These are phyloP conservation scores for Enteromius unitaeniatus DNA, from an alignment of 2,797 vertebrate species.

Conservation along the genomic window DNA sequence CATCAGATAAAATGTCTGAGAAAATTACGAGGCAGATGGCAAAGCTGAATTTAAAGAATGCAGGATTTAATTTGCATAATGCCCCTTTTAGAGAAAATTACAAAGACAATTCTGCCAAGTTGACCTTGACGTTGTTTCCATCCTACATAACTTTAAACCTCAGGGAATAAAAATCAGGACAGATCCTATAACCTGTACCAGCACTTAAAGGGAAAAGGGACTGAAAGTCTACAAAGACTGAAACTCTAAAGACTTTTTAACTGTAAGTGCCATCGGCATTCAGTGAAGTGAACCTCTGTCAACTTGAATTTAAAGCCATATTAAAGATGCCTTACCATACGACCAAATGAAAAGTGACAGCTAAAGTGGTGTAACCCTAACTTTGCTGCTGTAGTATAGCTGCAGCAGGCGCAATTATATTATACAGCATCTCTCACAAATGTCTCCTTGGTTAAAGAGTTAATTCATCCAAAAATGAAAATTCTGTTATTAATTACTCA, in stretches of 20 bases:
- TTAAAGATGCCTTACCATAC: neutral
- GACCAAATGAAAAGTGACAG: neutral
- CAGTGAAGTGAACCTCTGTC: neutral
- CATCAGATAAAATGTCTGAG: constrained; percentile 32
- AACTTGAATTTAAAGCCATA: neutral
- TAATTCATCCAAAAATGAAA: too few species aligned
- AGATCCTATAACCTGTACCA: neutral
- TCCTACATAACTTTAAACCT: neutral
- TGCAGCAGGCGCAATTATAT: too few species aligned
- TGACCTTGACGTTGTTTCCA: constrained; percentile 42
- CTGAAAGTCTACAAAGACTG: neutral
- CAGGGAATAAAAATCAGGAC: neutral
- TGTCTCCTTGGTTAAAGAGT: too few species aligned
- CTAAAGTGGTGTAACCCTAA: neutral
- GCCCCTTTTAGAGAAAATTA: constrained; percentile 27
- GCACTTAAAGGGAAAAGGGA: neutral
- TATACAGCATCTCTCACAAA: too few species aligned
- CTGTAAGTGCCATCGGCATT: neutral
- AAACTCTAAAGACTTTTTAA: neutral
- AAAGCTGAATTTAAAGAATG: constrained; percentile 44
- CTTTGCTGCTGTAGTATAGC: neutral
- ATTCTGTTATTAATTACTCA: too few species aligned
- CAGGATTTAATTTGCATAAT: constrained; percentile 40
- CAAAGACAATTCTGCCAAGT: constrained; percentile 13
- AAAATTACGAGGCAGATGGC: constrained; percentile 40